These are phyloP conservation scores for Ichneumoninae sp. DNA, from an alignment of 2,888 invertebrate species.

Conservation along the genomic window DNA sequence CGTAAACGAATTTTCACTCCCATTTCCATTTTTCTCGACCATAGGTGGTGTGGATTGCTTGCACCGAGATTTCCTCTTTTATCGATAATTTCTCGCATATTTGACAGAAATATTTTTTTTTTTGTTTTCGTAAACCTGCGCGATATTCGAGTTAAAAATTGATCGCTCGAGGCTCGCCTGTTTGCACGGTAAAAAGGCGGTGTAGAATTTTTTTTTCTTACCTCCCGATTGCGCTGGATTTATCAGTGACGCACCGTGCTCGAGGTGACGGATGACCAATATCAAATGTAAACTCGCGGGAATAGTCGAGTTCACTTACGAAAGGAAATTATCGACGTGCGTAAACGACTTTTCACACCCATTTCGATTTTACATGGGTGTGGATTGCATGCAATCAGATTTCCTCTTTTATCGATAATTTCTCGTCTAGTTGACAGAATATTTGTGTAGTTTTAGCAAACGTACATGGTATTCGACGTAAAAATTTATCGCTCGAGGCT, in stretches of 20 bases:
- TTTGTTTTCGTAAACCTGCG: background rate
- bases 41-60: background rate
- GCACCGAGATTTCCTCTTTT: background rate
- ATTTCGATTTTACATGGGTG: background rate
- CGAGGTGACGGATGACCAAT: background rate
- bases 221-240: background rate
- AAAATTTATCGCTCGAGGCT: background rate
- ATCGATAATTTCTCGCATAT: too few relatives aligned
- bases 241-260: background rate
- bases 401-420: background rate
- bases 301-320: background rate
- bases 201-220: background rate
- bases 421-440: background rate
- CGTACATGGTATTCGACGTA: background rate
- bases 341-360: background rate
- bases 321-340: conserved; percentile 9
- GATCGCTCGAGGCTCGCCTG: background rate
- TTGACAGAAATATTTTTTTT: background rate
- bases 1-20: background rate
- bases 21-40: background rate
- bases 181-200: background rate
- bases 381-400: background rate
- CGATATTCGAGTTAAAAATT: background rate
- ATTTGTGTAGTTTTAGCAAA: too few relatives aligned
- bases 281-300: background rate